Evolutionary conservation across 2,888 invertebrate genomes (phyloP).

Genomic region (Drosophila heteroneura): DNA sequence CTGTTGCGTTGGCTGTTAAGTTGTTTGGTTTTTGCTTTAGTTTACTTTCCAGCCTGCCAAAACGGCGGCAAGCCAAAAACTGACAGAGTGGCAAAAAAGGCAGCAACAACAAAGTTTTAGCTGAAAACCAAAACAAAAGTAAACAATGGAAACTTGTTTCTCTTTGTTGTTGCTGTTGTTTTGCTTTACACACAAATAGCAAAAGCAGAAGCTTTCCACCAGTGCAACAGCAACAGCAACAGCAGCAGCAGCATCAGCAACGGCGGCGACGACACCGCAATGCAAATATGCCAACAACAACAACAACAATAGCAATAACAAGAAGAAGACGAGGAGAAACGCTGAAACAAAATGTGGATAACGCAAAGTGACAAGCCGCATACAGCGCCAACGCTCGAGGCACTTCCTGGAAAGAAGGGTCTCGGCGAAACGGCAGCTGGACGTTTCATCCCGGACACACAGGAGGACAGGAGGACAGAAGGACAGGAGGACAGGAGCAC

Average conservation of each 20-base stretch:
- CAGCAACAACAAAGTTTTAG: constrained; percentile 55
- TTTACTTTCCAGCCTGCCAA: constrained; percentile 71
- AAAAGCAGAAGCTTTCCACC: constrained; percentile 46
- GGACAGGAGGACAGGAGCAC: constrained; percentile 5
- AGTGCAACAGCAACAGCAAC: constrained; percentile 29
- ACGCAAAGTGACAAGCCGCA: constrained; percentile 72
- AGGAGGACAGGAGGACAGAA: constrained; percentile 8
- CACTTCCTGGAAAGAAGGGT: constrained; percentile 56
- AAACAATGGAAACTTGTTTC: constrained; percentile 70
- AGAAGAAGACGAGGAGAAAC: constrained; percentile 15
- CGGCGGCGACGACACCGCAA: constrained; percentile 67
- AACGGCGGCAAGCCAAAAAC: constrained; percentile 58
- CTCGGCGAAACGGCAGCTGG: constrained; percentile 39
- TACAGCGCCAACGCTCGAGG: constrained; percentile 65
- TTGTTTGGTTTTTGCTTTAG: constrained; percentile 70
- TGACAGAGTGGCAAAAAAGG: constrained; percentile 64
- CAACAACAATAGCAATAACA: constrained; percentile 21
- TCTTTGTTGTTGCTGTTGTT: constrained; percentile 36
- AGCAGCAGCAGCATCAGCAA: constrained; percentile 22
- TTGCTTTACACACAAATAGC: constrained; percentile 64
- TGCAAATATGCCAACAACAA: constrained; percentile 74
- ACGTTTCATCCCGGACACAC: constrained; percentile 52
- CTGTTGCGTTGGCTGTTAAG: constrained; percentile 65
- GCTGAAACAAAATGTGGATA: constrained; percentile 66
- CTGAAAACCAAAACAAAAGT: constrained; percentile 69